Base-by-base conservation (phyloP, 2,113 vertebrate genomes). In the Petroica traversi region DNA sequence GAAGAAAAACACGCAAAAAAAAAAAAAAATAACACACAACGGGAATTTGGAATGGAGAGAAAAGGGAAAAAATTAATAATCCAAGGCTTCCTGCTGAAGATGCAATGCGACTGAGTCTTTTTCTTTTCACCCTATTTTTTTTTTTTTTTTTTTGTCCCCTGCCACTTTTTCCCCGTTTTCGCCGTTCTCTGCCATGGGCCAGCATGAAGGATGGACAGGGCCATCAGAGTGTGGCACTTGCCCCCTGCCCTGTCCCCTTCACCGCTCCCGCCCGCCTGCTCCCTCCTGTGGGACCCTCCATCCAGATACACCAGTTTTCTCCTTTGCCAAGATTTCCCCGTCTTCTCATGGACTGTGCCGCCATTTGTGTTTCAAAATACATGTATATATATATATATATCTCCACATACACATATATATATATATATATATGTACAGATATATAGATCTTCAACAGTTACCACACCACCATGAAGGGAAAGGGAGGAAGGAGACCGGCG, bases 81-180 rank as follows among this genome's bases (percentile, higher is more conserved):
- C 91, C 85, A 93, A 97, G 95, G 96, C 93, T 94, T 97, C 96
- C 95, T 92, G 81, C 96, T 96, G 96, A 97, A 91, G 81, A 93
- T 78, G 97, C 96, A 94, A 96, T 77, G 46, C 75, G 19, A 87
- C 76, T 54, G 95, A 97, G 92, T 96, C 92, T 94, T 97, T 95
- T 97, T 95, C 88, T 92, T 96, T 92, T 41, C 23, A 11, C n/a
- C 40, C 49, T 9, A 0, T 20, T 29, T 88, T 85, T 43, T 51
- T 43, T 63, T 52, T 41, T 51, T 43, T 63, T 52, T 61, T 45
- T 51, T 31, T 11, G 15, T 55, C 45, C 49, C 66, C 66, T 17
- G 11, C 33, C 26, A 33, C 36, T 72, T 63, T 46, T 23, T 8
- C 7, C 38, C 54, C 58, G 1, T 75, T 52, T 85, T 84, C 1